These are phyloP conservation scores for Lochmaea capreae DNA, from an alignment of 2,888 invertebrate genomes.

Conservation along the genomic window DNA sequence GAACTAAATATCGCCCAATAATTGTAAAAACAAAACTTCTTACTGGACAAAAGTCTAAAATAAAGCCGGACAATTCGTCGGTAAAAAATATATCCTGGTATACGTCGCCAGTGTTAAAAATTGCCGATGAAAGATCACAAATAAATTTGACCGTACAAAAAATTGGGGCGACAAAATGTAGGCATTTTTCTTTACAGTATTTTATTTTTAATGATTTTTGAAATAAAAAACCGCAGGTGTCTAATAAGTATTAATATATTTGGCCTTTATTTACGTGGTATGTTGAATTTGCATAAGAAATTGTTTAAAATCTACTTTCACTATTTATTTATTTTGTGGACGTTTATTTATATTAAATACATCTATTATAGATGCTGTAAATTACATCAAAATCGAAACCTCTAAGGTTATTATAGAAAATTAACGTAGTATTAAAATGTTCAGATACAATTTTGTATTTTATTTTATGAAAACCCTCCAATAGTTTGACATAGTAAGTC, in stretches of 20 bases:
- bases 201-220: too few species aligned
- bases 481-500: too few species aligned
- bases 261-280: not conserved
- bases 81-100: too few species aligned
- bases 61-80: too few species aligned
- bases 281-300: not conserved
- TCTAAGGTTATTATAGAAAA: not conserved
- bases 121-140: too few species aligned
- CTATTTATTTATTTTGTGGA: slow-evolving; percentile 6
- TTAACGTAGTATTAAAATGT: slow-evolving; percentile 16
- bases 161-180: too few species aligned
- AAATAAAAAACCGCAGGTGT: not conserved
- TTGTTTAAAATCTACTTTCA: not conserved
- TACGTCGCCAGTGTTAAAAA: too few species aligned
- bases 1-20: too few species aligned
- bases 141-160: too few species aligned
- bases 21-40: too few species aligned
- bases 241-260: not conserved
- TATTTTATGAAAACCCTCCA: not conserved
- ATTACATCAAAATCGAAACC: not conserved
- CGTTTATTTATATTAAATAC: slow-evolving; percentile 15
- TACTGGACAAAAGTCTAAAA: too few species aligned
- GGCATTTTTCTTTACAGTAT: too few species aligned
- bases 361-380: slow-evolving; percentile 7
- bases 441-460: not conserved